phyloP scores from a whole-genome alignment of 2,113 vertebrate species.

The Oreotrochilus melanogaster region DNA sequence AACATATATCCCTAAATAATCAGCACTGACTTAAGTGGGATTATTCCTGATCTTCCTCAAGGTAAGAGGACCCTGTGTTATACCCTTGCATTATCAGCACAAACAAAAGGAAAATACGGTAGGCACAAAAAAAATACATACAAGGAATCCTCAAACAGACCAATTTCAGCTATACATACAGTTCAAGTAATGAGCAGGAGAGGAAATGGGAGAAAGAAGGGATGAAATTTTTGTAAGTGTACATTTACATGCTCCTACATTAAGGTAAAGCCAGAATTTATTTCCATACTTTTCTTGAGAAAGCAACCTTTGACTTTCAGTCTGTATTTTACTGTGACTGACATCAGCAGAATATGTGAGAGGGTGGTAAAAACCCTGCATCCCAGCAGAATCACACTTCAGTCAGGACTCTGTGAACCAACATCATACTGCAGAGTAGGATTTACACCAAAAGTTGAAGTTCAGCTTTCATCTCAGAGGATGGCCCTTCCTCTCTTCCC shows the following conservation, averaged over 20 bases:
- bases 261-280: neutral
- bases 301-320: neutral
- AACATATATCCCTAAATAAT: neutral
- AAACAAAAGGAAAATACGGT: neutral
- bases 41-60: neutral
- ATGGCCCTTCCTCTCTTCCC: accelerated
- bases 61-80: neutral
- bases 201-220: neutral
- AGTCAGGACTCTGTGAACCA: neutral
- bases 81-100: neutral
- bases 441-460: neutral
- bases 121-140: neutral
- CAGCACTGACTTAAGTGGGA: neutral
- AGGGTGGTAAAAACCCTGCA: neutral
- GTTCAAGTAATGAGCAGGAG: neutral
- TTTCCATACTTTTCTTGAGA: neutral
- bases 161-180: neutral
- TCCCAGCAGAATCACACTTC: neutral
- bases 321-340: neutral
- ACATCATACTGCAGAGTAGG: neutral
- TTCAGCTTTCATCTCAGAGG: neutral
- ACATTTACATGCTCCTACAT: neutral
- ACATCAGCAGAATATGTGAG: neutral
- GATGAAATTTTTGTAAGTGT: neutral
- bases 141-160: neutral